These are phyloP conservation scores for Drosophila infuscata DNA, from an alignment of 2,888 invertebrate species.

Conservation along the genomic window DNA sequence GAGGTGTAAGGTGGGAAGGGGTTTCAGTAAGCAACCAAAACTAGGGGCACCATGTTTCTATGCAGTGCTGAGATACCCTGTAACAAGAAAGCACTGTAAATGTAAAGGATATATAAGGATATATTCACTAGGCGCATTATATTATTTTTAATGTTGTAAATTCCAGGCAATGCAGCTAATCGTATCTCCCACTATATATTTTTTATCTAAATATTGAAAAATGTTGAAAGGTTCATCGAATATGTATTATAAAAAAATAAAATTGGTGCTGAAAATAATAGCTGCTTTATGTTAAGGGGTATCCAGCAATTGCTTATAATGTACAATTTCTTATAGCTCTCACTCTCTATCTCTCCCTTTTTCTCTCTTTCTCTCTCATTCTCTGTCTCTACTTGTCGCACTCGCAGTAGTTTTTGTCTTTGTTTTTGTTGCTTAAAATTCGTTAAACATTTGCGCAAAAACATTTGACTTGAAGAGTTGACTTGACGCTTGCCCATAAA, in stretches of 20 bases:
- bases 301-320: neutral
- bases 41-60: neutral
- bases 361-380: neutral
- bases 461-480: slow-evolving; percentile 41
- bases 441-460: slow-evolving; percentile 57
- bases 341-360: neutral
- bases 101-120: neutral
- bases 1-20: neutral
- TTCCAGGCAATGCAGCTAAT: neutral
- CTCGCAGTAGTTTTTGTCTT: slow-evolving; percentile 30
- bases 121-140: neutral
- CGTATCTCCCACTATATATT: neutral
- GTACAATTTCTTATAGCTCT: neutral
- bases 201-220: neutral
- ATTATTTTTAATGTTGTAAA: neutral
- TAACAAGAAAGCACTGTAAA: neutral
- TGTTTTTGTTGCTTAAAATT: slow-evolving; percentile 51
- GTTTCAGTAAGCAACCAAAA: neutral
- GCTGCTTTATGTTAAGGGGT: neutral
- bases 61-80: slow-evolving; percentile 25
- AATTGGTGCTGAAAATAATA: neutral
- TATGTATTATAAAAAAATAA: neutral
- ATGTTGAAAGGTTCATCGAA: neutral
- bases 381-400: slow-evolving; percentile 1
- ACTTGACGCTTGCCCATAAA: slow-evolving; percentile 20